phyloP scores from a whole-genome alignment of 2,888 invertebrate genomes.

The Drosophila vallismaia region DNA sequence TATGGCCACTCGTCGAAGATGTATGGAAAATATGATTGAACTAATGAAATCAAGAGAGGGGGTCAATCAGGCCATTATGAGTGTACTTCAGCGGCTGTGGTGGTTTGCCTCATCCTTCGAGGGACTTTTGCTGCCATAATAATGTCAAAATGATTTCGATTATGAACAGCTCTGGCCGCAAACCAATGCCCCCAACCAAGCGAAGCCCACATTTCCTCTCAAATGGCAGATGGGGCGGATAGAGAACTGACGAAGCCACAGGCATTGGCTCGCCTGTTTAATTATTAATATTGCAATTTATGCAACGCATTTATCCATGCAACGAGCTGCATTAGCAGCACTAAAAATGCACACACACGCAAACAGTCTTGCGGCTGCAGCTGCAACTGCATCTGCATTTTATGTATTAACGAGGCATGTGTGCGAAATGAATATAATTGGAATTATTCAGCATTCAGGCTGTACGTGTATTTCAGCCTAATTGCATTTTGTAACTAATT shows the following conservation, averaged over 20 bases:
- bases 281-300: slow-evolving; percentile 67
- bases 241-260: slow-evolving; percentile 30
- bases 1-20: neutral
- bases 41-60: slow-evolving; percentile 1
- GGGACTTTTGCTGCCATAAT: slow-evolving; percentile 22
- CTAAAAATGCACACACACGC: slow-evolving; percentile 39
- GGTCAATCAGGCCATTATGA: neutral
- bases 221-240: slow-evolving; percentile 1
- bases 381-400: slow-evolving; percentile 32
- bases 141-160: slow-evolving; percentile 35
- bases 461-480: slow-evolving; percentile 39
- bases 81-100: slow-evolving; percentile 4
- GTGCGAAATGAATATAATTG: slow-evolving; percentile 55
- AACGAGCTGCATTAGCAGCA: slow-evolving; percentile 50
- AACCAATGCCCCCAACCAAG: slow-evolving; percentile 6
- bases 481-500: slow-evolving; percentile 65
- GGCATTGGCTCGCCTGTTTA: slow-evolving; percentile 49
- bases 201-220: slow-evolving; percentile 3
- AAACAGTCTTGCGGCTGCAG: slow-evolving; percentile 16
- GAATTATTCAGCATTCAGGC: slow-evolving; percentile 56
- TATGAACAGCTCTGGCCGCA: slow-evolving; percentile 35
- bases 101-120: slow-evolving; percentile 1
- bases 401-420: slow-evolving; percentile 47
- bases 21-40: slow-evolving; percentile 14
- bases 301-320: slow-evolving; percentile 49